Conservation (phyloP, 2,113 vertebrate species). For the Antechinus stuartii region DNA sequence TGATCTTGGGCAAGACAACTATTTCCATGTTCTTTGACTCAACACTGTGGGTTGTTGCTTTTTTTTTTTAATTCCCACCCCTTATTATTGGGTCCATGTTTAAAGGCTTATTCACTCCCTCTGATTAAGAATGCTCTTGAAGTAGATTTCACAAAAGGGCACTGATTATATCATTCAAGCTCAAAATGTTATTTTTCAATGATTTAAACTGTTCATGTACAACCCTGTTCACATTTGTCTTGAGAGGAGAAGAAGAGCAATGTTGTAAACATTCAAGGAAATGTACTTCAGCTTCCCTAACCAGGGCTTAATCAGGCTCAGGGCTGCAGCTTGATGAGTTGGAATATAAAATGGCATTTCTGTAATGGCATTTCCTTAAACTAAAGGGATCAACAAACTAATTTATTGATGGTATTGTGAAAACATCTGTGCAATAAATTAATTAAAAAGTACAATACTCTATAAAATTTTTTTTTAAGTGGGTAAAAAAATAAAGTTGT, state of each 20-base stretch:
- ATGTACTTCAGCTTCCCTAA: slow-evolving; percentile 49
- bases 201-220: slow-evolving; percentile 36
- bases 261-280: slow-evolving; percentile 9
- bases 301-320: slow-evolving; percentile 56
- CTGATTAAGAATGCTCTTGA: neutral
- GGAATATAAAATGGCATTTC: slow-evolving; percentile 52
- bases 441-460: slow-evolving; percentile 47
- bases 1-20: neutral
- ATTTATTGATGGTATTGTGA: slow-evolving; percentile 69
- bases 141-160: neutral
- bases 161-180: neutral
- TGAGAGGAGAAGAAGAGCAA: slow-evolving; percentile 36
- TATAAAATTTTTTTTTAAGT: slow-evolving; percentile 9
- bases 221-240: slow-evolving; percentile 34
- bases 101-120: neutral
- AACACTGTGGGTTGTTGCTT: neutral
- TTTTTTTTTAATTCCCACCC: neutral
- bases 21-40: neutral
- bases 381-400: slow-evolving; percentile 76
- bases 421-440: slow-evolving; percentile 41
- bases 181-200: slow-evolving; percentile 37
- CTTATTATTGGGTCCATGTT: neutral
- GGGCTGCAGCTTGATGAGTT: slow-evolving; percentile 63
- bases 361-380: slow-evolving; percentile 77
- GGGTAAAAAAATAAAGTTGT: neutral